Conservation (phyloP, 2,888 invertebrate genomes). For the Aphidius colemani region DNA sequence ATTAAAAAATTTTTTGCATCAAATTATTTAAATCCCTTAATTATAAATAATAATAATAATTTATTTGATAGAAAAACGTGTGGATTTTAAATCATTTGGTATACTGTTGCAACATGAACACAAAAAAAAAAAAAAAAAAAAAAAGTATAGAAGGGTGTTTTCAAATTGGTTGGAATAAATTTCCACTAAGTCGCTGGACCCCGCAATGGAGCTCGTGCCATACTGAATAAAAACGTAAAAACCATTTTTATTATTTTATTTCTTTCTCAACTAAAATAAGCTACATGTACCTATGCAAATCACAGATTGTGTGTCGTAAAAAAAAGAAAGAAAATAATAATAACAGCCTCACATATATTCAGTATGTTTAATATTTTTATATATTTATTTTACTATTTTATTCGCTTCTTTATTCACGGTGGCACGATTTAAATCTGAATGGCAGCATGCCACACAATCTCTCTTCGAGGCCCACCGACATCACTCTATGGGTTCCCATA, state of each 20-base stretch:
- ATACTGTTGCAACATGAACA: no score
- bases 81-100: not conserved
- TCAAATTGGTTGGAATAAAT: conserved; percentile 15
- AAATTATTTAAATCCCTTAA: not conserved
- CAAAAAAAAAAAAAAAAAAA: no score
- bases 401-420: conserved; percentile 24
- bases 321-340: no score
- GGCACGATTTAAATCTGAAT: conserved; percentile 59
- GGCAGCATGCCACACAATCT: conserved; percentile 51
- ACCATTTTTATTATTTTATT: conserved; percentile 27
- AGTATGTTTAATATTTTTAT: no score
- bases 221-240: conserved; percentile 50
- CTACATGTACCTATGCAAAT: no score
- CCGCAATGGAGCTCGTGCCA: conserved; percentile 28
- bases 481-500: conserved; percentile 15
- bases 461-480: conserved; percentile 33
- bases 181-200: conserved; percentile 5
- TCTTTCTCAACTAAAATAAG: no score
- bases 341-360: no score
- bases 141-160: not conserved
- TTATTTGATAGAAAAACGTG: not conserved
- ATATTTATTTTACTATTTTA: not conserved
- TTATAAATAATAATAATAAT: not conserved
- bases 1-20: conserved; percentile 9
- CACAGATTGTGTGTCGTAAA: no score